phyloP scores from a whole-genome alignment of 2,113 vertebrate species.

The Vimba vimba region DNA sequence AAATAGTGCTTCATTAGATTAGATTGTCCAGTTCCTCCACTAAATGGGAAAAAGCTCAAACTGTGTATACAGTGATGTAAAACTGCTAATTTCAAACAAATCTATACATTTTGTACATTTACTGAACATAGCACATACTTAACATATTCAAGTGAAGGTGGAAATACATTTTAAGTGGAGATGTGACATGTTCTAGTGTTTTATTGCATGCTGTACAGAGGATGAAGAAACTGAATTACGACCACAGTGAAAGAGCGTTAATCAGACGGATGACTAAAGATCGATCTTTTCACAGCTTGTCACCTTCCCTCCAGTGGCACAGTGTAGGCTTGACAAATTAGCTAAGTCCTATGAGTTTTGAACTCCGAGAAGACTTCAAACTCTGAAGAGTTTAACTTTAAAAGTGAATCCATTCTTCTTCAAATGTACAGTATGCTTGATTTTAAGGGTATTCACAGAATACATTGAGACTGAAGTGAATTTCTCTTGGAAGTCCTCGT shows the following conservation, averaged over 20 bases:
- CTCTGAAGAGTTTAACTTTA: slow-evolving; percentile 37
- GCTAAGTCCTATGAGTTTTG: slow-evolving; percentile 70
- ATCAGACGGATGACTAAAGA: slow-evolving; percentile 66
- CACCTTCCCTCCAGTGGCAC: slow-evolving; percentile 78
- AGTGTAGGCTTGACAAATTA: slow-evolving; percentile 91
- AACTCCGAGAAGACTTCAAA: slow-evolving; percentile 50
- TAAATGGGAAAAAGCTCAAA: slow-evolving; percentile 71
- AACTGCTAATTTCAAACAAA: slow-evolving; percentile 68
- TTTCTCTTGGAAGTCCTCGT: slow-evolving; percentile 59
- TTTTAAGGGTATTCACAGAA: slow-evolving; percentile 83
- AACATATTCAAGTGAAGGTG: slow-evolving; percentile 69
- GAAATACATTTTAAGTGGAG: slow-evolving; percentile 70
- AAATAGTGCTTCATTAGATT: slow-evolving; percentile 37
- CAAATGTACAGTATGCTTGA: slow-evolving; percentile 70
- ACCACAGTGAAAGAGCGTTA: slow-evolving; percentile 66
- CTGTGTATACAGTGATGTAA: slow-evolving; percentile 74
- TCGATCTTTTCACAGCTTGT: slow-evolving; percentile 75
- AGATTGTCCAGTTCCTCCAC: slow-evolving; percentile 57
- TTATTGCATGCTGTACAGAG: slow-evolving; percentile 82
- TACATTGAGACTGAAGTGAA: slow-evolving; percentile 73
- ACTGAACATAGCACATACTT: slow-evolving; percentile 74
- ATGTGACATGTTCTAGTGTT: slow-evolving; percentile 67
- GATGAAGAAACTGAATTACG: slow-evolving; percentile 68
- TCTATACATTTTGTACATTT: slow-evolving; percentile 73
- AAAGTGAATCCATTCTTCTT: slow-evolving; percentile 59